Evolutionary conservation across 2,888 invertebrate genomes (phyloP).

Genomic region (Philhelius pedissequus): DNA sequence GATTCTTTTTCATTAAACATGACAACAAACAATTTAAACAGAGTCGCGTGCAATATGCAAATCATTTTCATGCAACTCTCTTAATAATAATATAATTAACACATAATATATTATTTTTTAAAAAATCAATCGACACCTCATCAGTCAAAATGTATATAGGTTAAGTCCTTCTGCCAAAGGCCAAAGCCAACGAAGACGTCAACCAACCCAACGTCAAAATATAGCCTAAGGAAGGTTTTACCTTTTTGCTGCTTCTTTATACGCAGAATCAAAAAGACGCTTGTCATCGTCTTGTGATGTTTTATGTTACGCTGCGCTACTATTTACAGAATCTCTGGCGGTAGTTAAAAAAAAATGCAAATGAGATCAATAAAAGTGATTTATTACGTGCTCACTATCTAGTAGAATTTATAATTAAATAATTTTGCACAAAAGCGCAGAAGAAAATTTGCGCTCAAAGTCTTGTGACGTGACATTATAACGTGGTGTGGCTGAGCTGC

Average conservation of each 20-base stretch:
- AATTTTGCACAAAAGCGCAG: conserved; percentile 50
- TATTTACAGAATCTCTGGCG: conserved; percentile 1
- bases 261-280: conserved; percentile 19
- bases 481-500: conserved; percentile 12
- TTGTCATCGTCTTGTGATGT: neutral
- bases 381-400: conserved; percentile 60
- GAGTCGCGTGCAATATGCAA: conserved; percentile 62
- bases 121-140: conserved; percentile 48
- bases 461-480: conserved; percentile 6
- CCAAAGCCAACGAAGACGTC: neutral
- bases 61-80: conserved; percentile 19
- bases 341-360: conserved; percentile 42
- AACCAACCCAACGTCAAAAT: neutral
- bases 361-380: conserved; percentile 65
- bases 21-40: conserved; percentile 36
- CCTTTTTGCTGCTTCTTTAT: neutral
- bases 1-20: neutral
- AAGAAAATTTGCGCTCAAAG: conserved; percentile 16
- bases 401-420: conserved; percentile 68
- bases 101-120: conserved; percentile 21
- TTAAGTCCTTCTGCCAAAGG: conserved; percentile 40
- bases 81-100: conserved; percentile 37
- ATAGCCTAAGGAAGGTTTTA: neutral
- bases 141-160: neutral
- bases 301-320: conserved; percentile 5